Evolutionary conservation across 37 sponge, comb jelly and placozoan genomes (phyloP), one percentile per base, ranked within the genome.

Genomic region (Mnemiopsis leidyi): DNA sequence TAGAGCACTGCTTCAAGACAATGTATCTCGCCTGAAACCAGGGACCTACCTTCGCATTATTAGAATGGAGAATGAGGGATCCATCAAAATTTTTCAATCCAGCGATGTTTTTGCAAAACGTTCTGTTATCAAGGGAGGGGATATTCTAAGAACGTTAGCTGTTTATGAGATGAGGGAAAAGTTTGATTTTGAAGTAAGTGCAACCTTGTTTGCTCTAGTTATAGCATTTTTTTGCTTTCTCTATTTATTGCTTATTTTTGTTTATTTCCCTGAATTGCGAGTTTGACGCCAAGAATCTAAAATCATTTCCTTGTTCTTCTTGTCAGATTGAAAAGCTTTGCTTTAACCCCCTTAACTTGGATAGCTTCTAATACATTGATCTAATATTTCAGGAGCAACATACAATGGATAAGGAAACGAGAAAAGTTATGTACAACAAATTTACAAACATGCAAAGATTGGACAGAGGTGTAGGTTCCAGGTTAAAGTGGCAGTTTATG

Each of bases 401-500:
- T 71, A n/a, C 61, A 2, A 38, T 85, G 90, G 90, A 85, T 33
- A 85, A 85, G 48, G 90, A 85, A 40, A 40, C 90, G 0, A 18
- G 90, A 37, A 85, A 85, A 26, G 90, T 85, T 28, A 38, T 85
- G 40, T 85, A 85, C 61, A 85, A 85, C 90, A 85, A 40, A 39
- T 85, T 85, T 39, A 85, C 90, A 18, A 85, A 85, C 61, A 85
- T 85, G 61, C 90, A 85, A 26, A 35, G 90, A 9, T 26, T 85
- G 18, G 90, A 85, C 26, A 35, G 90, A 2, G 90, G 90, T 33
- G 35, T 85, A 24, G 90, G 90, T 3, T 85, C 90, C 0, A 39
- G 90, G 24, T 37, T 85, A n/a, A 85, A 85, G 61, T 85, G 90
- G 90, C 40, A 85, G 48, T 85, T 40, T 61, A 85, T 85, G 90